Conservation (phyloP, 1,140 invertebrate species). For the Drosophila melanica region DNA sequence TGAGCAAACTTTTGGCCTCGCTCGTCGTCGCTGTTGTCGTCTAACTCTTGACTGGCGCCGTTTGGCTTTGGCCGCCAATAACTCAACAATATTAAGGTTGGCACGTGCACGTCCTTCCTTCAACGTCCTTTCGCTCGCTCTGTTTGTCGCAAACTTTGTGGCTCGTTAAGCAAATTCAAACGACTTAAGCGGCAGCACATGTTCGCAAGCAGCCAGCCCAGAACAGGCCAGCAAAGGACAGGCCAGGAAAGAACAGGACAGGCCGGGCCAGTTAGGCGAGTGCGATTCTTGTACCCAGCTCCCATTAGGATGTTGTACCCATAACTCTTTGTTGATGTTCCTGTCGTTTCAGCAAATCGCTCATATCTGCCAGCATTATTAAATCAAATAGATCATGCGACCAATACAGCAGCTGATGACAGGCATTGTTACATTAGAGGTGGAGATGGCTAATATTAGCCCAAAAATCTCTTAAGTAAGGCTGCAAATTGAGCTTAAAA, state of each 20-base stretch:
- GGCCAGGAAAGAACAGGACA: constrained; percentile 7
- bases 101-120: constrained; percentile 64
- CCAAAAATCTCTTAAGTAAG: too few species aligned
- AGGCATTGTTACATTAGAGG: neutral
- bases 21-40: constrained; percentile 35
- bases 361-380: constrained; percentile 72
- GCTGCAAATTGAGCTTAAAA: too few species aligned
- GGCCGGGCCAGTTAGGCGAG: constrained; percentile 1
- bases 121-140: constrained; percentile 8
- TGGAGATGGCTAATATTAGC: too few species aligned
- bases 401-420: constrained; percentile 3
- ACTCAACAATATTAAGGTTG: constrained; percentile 80
- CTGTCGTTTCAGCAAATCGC: constrained; percentile 73
- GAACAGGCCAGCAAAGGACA: neutral
- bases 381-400: constrained; percentile 57
- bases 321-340: constrained; percentile 67
- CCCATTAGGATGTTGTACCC: constrained; percentile 49
- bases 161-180: constrained; percentile 82
- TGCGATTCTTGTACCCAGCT: constrained; percentile 7
- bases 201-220: constrained; percentile 63
- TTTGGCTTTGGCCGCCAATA: constrained; percentile 79
- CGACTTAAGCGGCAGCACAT: constrained; percentile 81
- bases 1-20: constrained; percentile 67
- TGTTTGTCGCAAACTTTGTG: constrained; percentile 80
- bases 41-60: constrained; percentile 75